phyloP scores from a whole-genome alignment of 2,888 invertebrate genomes.

The Cyclophora punctaria region DNA sequence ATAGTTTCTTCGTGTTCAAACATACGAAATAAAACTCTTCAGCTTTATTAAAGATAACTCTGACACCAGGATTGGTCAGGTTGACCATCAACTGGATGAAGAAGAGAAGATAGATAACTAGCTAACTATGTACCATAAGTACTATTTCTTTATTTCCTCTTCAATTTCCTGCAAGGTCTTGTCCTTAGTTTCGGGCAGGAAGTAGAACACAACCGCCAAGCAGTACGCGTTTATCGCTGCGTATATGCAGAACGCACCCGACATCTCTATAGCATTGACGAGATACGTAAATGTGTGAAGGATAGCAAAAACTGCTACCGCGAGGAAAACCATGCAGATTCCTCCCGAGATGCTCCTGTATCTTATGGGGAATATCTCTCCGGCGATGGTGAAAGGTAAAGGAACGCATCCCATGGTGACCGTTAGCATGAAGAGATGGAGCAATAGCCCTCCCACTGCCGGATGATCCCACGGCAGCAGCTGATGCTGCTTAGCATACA shows the following conservation, averaged over 20 bases:
- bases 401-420: slow-evolving; percentile 76
- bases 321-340: slow-evolving; percentile 33
- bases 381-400: slow-evolving; percentile 80
- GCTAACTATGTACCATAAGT: no score
- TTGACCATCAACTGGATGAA: slow-evolving; percentile 14
- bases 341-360: slow-evolving; percentile 75
- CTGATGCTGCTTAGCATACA: slow-evolving; percentile 29
- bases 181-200: slow-evolving; percentile 48
- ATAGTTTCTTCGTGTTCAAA: no score
- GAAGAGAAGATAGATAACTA: no score
- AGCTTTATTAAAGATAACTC: no score
- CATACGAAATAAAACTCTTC: no score
- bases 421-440: slow-evolving; percentile 64
- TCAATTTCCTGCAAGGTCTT: slow-evolving; percentile 46
- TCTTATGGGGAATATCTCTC: slow-evolving; percentile 78
- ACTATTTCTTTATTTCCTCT: slow-evolving; percentile 12
- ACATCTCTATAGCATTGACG: slow-evolving; percentile 21
- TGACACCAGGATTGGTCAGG: background rate
- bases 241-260: slow-evolving; percentile 34
- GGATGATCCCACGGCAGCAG: slow-evolving; percentile 28
- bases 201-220: slow-evolving; percentile 31
- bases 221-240: slow-evolving; percentile 35
- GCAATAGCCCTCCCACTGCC: slow-evolving; percentile 35
- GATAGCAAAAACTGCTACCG: slow-evolving; percentile 23
- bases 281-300: slow-evolving; percentile 27